Evolutionary conservation across 2,113 vertebrate genomes (phyloP).

Genomic region (Hystrix brachyura): DNA sequence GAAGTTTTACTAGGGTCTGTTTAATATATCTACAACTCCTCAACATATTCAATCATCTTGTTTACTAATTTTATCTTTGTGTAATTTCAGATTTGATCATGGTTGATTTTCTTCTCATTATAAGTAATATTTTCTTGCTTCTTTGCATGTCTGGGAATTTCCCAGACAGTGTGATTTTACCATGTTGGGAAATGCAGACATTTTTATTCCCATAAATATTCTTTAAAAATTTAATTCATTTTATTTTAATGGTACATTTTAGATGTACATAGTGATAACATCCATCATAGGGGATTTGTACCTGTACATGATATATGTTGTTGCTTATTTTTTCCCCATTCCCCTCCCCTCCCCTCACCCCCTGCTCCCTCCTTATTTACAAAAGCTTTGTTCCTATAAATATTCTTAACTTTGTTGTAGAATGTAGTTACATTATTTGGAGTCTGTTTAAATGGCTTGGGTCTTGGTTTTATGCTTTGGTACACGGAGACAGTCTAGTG

Average conservation of each 20-base stretch:
- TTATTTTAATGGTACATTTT: no score
- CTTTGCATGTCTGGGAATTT: conserved; percentile 41
- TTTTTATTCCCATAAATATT: neutral
- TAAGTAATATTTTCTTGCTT: neutral
- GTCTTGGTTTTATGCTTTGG: neutral
- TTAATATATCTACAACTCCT: neutral
- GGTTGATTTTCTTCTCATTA: conserved; percentile 43
- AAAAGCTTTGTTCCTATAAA: neutral
- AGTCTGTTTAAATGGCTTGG: neutral
- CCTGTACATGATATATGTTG: no score
- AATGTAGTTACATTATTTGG: neutral
- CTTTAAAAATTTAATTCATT: neutral
- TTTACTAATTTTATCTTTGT: neutral
- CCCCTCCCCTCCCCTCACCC: no score
- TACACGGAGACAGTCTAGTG: neutral
- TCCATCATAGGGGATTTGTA: no score
- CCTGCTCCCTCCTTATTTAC: no score
- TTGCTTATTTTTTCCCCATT: no score
- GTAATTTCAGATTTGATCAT: conserved; percentile 55
- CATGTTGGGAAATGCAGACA: neutral
- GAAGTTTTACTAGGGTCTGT: conserved; percentile 23
- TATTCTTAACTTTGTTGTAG: conserved; percentile 35
- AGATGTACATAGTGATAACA: no score
- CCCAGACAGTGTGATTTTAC: conserved; percentile 8
- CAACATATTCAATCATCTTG: neutral